Percentiles rank a stretch among this genome's conserved stretches.
These are phyloP conservation scores for Epizoanthus rinbou DNA, from an alignment of 92 coral and sea anemone species.

Conservation along the genomic window DNA sequence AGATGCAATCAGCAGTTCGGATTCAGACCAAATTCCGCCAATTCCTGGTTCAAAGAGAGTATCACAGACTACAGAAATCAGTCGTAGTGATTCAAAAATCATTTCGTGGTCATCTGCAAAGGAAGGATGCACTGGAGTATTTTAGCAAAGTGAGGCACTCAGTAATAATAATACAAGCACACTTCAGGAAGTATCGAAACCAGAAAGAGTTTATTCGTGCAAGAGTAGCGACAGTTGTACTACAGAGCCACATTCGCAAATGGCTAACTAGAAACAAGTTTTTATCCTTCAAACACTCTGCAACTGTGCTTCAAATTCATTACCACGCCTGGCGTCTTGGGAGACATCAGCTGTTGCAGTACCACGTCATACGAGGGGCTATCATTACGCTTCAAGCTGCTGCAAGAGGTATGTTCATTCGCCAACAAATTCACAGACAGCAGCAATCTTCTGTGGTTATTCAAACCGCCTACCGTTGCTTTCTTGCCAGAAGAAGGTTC, in stretches of 20 bases:
- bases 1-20: constrained; percentile 40
- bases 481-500: constrained; percentile 39
- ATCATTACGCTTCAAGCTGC: constrained; percentile 61
- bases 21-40: constrained; percentile 66
- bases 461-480: constrained; percentile 63
- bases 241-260: constrained; percentile 43
- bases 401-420: constrained; percentile 44
- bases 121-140: constrained; percentile 29
- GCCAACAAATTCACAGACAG: constrained; percentile 38
- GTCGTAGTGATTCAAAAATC: constrained; percentile 48
- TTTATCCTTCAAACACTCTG: constrained; percentile 39
- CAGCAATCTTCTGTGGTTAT: constrained; percentile 52
- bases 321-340: constrained; percentile 51
- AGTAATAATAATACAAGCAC: constrained; percentile 40
- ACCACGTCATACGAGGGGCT: constrained; percentile 50
- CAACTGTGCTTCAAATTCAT: constrained; percentile 42
- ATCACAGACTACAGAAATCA: constrained; percentile 51
- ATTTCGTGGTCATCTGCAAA: constrained; percentile 47
- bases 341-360: constrained; percentile 26
- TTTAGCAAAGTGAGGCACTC: constrained; percentile 21
- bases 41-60: constrained; percentile 48
- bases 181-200: constrained; percentile 39
- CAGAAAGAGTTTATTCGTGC: constrained; percentile 29
- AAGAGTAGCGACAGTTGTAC: constrained; percentile 61
- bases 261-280: constrained; percentile 42